A percentile compares a stretch with the other conserved stretches of the same genome.
These are phyloP conservation scores for Taurulus bubalis DNA, from an alignment of 2,113 vertebrate genomes.

Conservation along the genomic window DNA sequence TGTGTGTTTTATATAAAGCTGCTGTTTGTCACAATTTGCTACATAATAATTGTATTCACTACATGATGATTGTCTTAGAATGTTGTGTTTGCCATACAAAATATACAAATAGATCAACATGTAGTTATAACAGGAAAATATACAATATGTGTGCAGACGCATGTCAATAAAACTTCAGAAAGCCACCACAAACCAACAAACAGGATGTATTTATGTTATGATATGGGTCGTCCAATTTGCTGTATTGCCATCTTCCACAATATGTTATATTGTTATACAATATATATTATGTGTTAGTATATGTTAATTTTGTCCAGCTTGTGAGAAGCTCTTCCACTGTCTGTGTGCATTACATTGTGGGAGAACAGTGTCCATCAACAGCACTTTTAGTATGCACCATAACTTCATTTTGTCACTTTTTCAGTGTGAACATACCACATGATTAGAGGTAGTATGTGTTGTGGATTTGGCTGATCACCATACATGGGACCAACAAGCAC, in stretches of 20 bases:
- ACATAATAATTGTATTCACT: neutral
- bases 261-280: neutral
- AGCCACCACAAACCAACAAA: neutral
- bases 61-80: neutral
- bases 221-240: neutral
- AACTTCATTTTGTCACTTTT: neutral
- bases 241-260: neutral
- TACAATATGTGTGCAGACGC: neutral
- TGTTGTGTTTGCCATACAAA: neutral
- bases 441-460: neutral
- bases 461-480: conserved; percentile 13
- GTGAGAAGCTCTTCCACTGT: neutral
- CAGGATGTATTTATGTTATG: neutral
- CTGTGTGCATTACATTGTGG: neutral
- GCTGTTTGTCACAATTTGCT: neutral
- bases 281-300: too few species aligned
- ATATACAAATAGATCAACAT: neutral
- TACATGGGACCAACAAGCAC: neutral
- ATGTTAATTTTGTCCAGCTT: neutral
- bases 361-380: neutral
- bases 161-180: neutral
- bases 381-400: neutral
- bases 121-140: neutral
- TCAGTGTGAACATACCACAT: neutral
- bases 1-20: conserved; percentile 5